A percentile compares a stretch with the other conserved stretches of the same genome.
These are phyloP conservation scores for Embiotoca jacksoni DNA, from an alignment of 2,113 vertebrate genomes.

Conservation along the genomic window DNA sequence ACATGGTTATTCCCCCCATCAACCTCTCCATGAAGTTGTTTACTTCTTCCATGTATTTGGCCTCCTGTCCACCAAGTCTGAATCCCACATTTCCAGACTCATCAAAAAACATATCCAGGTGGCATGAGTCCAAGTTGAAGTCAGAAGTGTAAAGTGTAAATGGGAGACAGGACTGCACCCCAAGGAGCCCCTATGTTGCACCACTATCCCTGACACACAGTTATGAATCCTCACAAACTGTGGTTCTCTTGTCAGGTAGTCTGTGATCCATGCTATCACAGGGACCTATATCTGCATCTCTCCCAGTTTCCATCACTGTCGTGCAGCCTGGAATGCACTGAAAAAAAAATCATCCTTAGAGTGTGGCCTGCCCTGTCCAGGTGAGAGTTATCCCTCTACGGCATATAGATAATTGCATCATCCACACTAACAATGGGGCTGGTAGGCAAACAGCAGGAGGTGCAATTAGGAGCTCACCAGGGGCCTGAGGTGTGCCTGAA, in stretches of 20 bases:
- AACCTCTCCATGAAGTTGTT: not conserved
- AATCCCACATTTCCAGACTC: no score
- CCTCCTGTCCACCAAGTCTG: no score
- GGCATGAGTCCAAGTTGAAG: constrained; percentile 1
- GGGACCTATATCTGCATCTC: not conserved
- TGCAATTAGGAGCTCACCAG: not conserved
- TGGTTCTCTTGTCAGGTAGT: not conserved
- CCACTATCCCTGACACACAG: not conserved
- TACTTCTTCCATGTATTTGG: not conserved
- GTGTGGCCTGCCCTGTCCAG: not conserved
- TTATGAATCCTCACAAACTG: constrained; percentile 6
- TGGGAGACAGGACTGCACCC: not conserved
- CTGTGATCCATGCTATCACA: not conserved
- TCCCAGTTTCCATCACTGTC: constrained; percentile 1
- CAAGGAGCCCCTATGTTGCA: not conserved
- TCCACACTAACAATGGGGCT: not conserved
- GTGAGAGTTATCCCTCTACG: not conserved
- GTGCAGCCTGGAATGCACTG: not conserved
- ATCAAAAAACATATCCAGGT: no score
- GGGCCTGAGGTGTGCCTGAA: not conserved
- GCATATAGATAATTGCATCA: not conserved
- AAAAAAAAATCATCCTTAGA: not conserved
- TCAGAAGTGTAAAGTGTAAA: constrained; percentile 9
- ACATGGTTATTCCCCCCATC: no score
- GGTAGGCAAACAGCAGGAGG: constrained; percentile 4